Conservation (phyloP, 2,888 invertebrate genomes). For the Trichopoda pennipes region DNA sequence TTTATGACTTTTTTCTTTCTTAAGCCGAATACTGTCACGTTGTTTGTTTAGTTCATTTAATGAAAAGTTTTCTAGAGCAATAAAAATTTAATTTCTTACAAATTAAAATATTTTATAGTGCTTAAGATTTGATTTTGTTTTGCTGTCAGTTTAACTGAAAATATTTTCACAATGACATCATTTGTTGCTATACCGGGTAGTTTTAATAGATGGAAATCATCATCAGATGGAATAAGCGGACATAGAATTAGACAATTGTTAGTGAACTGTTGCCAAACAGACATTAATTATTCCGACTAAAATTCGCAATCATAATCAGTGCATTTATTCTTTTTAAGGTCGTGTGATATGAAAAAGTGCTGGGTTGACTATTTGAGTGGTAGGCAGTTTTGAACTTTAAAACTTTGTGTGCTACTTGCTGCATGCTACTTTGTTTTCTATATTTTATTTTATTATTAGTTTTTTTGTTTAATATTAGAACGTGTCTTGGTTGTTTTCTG, state of each 20-base stretch:
- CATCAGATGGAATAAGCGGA: neutral
- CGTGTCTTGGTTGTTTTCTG: slow-evolving; percentile 39
- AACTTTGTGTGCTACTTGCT: slow-evolving; percentile 3
- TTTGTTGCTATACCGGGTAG: neutral
- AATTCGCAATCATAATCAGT: neutral
- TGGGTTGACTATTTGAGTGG: neutral
- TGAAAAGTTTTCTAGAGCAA: neutral
- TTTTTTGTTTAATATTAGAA: slow-evolving; percentile 26
- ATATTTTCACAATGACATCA: slow-evolving; percentile 59
- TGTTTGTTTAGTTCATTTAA: no score
- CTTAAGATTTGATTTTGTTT: slow-evolving; percentile 4
- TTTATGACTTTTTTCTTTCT: no score
- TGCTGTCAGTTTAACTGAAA: slow-evolving; percentile 14
- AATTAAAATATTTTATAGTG: neutral
- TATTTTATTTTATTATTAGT: no score
- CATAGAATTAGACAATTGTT: neutral
- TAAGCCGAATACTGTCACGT: no score
- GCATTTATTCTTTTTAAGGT: neutral
- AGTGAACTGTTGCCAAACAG: neutral
- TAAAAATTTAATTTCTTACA: neutral
- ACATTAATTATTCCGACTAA: neutral
- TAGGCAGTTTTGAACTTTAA: slow-evolving; percentile 59
- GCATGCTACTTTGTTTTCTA: slow-evolving; percentile 12
- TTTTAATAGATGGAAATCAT: neutral
- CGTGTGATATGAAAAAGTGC: slow-evolving; percentile 10